Base-by-base conservation (phyloP, 2,888 invertebrate genomes). In the Cheilosia vernalis region DNA sequence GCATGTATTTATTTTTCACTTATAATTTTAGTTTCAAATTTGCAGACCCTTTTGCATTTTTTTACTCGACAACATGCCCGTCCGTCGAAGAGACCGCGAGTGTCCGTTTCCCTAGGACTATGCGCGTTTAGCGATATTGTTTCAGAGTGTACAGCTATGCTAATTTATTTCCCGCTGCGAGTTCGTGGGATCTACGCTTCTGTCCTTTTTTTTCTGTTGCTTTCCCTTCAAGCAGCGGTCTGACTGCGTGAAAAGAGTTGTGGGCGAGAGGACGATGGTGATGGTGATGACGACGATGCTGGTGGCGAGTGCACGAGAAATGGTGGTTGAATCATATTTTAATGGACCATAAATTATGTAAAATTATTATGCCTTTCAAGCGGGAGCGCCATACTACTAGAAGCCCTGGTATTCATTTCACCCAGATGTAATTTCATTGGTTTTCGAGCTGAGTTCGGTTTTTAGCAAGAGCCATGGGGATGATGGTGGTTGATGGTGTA, bases 331-430 rank as follows among this genome's bases (percentile, higher is more conserved):
- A 77, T 64, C 77, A 77, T 73, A 78, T 79, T 83, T 84, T 84
- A 84, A 79, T 83, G 83, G 83, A 83, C 73, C 79, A 84, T 84
- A 84, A 84, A 84, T 84, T 79, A 84, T 84, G 79, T 58, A 80
- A 80, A 84, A 84, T 80, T 80, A 80, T 80, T 74, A 66, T 80
- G 79, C 73, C 47, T 69, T 69, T 55, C 73, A 55, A 42, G 49
- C 51, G 40, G 42, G 56, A 47, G 21, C 13, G 15, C 21, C 42
- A 30, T 44, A 30, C 27, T 27, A 15, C 15, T 21, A 53, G 73
- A 63, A 61, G 51, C 21, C 27, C 49, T 33, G 49, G 17, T 27
- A 49, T 74, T 64, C 74, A 64, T 63, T 74, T 56, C 64, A 49
- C 17, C 64, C 64, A 64, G 63, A 55, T 74, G 73, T 47, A 73